Evolutionary conservation across 2,888 invertebrate genomes (phyloP), one percentile per base, ranked within the genome.

Genomic region (Hirtodrosophila duncani): DNA sequence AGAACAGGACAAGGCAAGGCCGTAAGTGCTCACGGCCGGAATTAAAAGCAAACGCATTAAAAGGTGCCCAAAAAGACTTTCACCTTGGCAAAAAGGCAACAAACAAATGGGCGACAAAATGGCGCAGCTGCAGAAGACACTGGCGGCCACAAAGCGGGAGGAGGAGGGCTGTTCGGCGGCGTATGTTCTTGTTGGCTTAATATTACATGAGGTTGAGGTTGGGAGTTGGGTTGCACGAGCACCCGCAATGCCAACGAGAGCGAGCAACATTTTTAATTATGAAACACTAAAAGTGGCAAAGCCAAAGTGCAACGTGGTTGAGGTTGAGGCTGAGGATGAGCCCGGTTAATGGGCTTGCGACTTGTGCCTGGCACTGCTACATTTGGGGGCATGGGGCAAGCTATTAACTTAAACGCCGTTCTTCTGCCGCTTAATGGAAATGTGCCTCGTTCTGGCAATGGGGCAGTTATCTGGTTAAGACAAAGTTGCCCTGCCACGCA

Each of bases 201-300:
- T 69, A 69, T 69, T 69, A 49, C 62, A 69, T 68, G 65, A 63
- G 57, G 48, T 39, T 38, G 24, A 34, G 51, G 46, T 21, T 20
- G 34, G 36, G 37, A 39, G 34, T 27, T 43, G 24, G 14, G 31
- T 42, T 23, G 49, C 49, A 56, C 51, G 44, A 42, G 36, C 51
- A n/a, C n/a, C n/a, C n/a, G n/a, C n/a, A n/a, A n/a, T n/a, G n/a
- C n/a, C 31, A 31, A 39, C 30, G 23, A 36, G 42, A 53, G 49
- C 69, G 62, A 66, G 80, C 72, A 81, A 84, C 84, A 81, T 84
- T 84, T 84, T 84, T 84, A 84, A 84, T 84, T 84, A 84, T 84
- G 82, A 81, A 83, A 82, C 84, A 83, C 81, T 83, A 83, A 83
- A 77, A 84, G 84, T 83, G 80, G 83, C 79, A 82, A 81, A 83